Percentiles rank a stretch among this genome's conserved stretches.
These are phyloP conservation scores for Smithornis capensis DNA, from an alignment of 2,113 vertebrate species.

Conservation along the genomic window DNA sequence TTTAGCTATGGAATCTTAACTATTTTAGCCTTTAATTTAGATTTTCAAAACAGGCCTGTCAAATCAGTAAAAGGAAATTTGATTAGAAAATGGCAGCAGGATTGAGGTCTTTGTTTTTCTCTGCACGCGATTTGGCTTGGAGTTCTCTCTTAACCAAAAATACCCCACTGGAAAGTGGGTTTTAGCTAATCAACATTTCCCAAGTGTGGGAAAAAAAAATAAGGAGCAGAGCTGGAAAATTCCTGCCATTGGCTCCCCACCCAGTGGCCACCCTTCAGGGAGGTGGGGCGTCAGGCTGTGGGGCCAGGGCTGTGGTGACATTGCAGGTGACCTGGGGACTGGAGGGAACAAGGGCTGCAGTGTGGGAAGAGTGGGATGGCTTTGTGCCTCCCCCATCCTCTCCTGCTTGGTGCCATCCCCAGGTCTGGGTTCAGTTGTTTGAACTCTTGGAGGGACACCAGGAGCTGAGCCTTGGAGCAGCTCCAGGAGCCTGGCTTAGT, in stretches of 20 bases:
- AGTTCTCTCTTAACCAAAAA: not conserved
- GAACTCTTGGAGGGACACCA: not conserved
- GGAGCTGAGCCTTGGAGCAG: not conserved
- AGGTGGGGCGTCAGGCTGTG: not conserved
- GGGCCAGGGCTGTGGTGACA: not conserved
- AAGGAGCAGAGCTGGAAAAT: not conserved
- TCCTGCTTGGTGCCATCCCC: not conserved
- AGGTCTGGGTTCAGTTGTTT: rapidly evolving
- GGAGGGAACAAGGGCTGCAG: rapidly evolving
- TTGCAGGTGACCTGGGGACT: not conserved
- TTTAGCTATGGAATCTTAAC: constrained; percentile 1
- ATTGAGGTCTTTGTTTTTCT: constrained; percentile 50
- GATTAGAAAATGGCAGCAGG: constrained; percentile 41
- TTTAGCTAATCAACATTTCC: not conserved
- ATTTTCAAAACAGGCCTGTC: constrained; percentile 39
- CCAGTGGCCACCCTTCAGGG: rapidly evolving
- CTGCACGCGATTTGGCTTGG: not conserved
- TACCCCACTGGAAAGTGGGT: not conserved
- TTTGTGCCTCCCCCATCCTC: not conserved
- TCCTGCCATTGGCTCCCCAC: not conserved
- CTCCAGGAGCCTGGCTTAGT: not conserved
- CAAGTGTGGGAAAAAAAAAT: not conserved
- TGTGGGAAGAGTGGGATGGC: not conserved
- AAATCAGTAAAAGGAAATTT: constrained; percentile 50
- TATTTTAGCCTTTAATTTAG: constrained; percentile 35